These are phyloP conservation scores for Pemphigus obesinymphae DNA, from an alignment of 1,140 invertebrate genomes.

Conservation along the genomic window DNA sequence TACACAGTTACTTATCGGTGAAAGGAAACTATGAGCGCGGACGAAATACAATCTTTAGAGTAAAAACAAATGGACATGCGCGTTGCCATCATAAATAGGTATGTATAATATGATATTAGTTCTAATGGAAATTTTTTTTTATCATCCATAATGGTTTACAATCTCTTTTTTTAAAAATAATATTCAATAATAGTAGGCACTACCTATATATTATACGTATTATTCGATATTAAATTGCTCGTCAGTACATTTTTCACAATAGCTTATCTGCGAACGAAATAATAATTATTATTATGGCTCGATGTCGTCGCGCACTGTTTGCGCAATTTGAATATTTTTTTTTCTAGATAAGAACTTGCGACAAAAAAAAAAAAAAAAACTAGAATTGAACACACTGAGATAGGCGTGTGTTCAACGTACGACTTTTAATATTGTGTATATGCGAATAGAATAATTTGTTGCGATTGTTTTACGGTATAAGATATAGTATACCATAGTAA, in stretches of 20 bases:
- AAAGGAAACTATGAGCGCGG: slow-evolving; percentile 33
- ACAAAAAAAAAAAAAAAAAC: slow-evolving; percentile 7
- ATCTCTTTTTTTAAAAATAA: slow-evolving; percentile 10
- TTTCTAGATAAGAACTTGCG: not conserved
- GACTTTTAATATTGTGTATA: not conserved
- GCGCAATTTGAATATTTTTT: slow-evolving; percentile 23
- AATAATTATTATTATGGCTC: slow-evolving; percentile 14
- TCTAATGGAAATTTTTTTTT: slow-evolving; percentile 23
- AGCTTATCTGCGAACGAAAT: slow-evolving; percentile 26
- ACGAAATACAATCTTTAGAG: slow-evolving; percentile 37
- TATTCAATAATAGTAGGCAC: not conserved
- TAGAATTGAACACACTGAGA: not conserved
- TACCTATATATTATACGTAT: not conserved
- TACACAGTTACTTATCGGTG: slow-evolving; percentile 39
- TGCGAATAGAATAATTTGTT: not conserved
- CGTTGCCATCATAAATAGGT: not conserved
- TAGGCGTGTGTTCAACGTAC: not conserved
- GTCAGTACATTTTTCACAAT: slow-evolving; percentile 12
- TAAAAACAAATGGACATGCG: slow-evolving; percentile 9
- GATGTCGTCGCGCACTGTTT: slow-evolving; percentile 29
- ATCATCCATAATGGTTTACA: not conserved
- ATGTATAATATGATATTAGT: slow-evolving; percentile 8
- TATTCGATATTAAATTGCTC: slow-evolving; percentile 15
- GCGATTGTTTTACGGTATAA: not conserved
- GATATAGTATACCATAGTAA: no score